Conservation (phyloP, 2,797 vertebrate genomes). For the Chiroxiphia lanceolata region DNA sequence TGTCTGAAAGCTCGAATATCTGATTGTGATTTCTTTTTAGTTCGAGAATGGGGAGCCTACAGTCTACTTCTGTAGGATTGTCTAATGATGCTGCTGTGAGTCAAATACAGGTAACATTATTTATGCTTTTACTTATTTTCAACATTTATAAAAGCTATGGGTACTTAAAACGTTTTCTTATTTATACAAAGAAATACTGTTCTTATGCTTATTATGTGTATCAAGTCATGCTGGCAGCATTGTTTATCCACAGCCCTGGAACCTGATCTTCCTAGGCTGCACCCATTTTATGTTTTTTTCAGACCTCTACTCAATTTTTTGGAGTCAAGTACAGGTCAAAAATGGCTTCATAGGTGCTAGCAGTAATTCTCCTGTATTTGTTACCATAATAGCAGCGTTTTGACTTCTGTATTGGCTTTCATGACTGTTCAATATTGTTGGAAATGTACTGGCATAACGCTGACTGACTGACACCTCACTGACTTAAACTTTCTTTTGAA, state of each 20-base stretch:
- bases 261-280: neutral
- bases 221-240: neutral
- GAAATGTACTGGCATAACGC: neutral
- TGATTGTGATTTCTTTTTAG: neutral
- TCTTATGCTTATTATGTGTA: neutral
- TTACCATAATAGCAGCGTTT: neutral
- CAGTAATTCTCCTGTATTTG: neutral
- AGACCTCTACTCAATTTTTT: neutral
- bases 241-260: neutral
- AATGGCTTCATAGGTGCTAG: neutral
- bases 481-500: neutral
- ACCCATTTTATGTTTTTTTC: neutral
- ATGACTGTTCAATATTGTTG: neutral
- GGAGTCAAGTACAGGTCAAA: neutral
- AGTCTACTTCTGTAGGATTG: neutral
- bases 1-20: neutral
- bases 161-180: neutral
- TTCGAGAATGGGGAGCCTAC: slow-evolving; percentile 73
- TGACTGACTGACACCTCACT: accelerated
- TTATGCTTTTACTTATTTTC: neutral
- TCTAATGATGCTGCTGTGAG: slow-evolving; percentile 23
- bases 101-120: slow-evolving; percentile 68
- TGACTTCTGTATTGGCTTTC: neutral
- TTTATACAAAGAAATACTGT: neutral
- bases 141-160: neutral